Base-by-base conservation (phyloP, 53 echinoderm and acorn worm species). In the Hippasteria phrygiana region DNA sequence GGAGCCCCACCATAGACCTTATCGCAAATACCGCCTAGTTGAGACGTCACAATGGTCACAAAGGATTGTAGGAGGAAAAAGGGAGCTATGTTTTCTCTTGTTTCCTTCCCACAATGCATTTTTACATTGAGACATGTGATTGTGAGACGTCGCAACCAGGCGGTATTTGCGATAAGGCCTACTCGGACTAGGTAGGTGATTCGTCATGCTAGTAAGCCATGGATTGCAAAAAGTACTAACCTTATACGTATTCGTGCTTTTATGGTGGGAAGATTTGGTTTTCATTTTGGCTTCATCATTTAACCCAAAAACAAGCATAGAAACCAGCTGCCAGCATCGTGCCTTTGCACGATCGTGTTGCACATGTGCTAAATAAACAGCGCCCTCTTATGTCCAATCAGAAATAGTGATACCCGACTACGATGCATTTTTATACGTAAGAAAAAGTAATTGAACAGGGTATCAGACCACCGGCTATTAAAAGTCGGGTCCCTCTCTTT, bases 171-270 rank as follows among this genome's bases (percentile, higher is more conserved):
- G 18, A 6, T 62, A 5, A 62, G 18, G 4, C 7, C 26, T 5
- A 5, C 5, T 62, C 5, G 62, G 9, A 62, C 14, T 7, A 24
- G 2, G 5, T 14, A n/a, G 8, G 29, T 27, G 4, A 11, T 7
- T 77, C 5, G 13, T 48, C 47, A 20, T 5, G 50, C 16, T 17
- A 0, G 10, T 1, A 22, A 20, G 22, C 31, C 27, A 28, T 13
- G 28, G 7, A 47, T 27, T 33, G 5, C 37, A 69, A 69, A 27
- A 28, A 24, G 5, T 16, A 28, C 50, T 31, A 2, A 84, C 84
- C 84, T 51, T 84, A 70, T 84, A 84, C 22, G 69, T 84, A 71
- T 84, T 84, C 22, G 67, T 47, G 36, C 36, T 70, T 84, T 71
- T 69, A 29, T 84, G 84, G 53, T 84, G 48, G 0, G 84, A 84